phyloP scores from a whole-genome alignment of 2,888 invertebrate genomes.

The Papilio protenor region DNA sequence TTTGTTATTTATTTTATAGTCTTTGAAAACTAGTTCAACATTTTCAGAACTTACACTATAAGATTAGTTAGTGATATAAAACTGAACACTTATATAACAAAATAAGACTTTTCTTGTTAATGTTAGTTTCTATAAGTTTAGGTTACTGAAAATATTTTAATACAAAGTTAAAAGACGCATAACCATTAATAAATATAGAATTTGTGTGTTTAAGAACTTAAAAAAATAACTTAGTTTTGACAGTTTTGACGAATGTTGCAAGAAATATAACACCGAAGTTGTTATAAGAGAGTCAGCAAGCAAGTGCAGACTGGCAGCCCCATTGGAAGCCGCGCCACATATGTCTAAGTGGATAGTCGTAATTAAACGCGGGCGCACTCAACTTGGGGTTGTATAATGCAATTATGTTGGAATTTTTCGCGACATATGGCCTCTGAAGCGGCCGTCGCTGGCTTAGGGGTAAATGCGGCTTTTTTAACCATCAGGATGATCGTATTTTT shows the following conservation, averaged over 20 bases:
- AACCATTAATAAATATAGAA: no score
- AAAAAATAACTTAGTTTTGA: no score
- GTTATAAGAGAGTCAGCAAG: background rate
- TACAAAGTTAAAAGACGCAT: no score
- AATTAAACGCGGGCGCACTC: conserved; percentile 76
- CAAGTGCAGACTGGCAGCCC: conserved; percentile 23
- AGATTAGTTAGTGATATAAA: no score
- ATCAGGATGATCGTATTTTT: conserved; percentile 33
- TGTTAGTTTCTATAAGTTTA: no score
- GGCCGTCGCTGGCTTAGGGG: conserved; percentile 54
- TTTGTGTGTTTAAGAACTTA: no score
- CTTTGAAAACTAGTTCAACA: no score
- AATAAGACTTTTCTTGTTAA: no score
- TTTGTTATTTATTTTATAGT: background rate
- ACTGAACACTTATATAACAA: no score
- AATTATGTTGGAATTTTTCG: conserved; percentile 82
- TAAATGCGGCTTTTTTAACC: conserved; percentile 59
- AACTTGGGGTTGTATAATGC: conserved; percentile 80
- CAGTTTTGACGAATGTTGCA: background rate
- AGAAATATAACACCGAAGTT: background rate
- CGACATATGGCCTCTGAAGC: conserved; percentile 78
- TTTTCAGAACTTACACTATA: no score
- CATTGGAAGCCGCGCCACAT: conserved; percentile 62
- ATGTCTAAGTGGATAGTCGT: conserved; percentile 81
- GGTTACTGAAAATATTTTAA: no score